Evolutionary conservation across 2,113 vertebrate species (phyloP).

Genomic region (Colius striatus): DNA sequence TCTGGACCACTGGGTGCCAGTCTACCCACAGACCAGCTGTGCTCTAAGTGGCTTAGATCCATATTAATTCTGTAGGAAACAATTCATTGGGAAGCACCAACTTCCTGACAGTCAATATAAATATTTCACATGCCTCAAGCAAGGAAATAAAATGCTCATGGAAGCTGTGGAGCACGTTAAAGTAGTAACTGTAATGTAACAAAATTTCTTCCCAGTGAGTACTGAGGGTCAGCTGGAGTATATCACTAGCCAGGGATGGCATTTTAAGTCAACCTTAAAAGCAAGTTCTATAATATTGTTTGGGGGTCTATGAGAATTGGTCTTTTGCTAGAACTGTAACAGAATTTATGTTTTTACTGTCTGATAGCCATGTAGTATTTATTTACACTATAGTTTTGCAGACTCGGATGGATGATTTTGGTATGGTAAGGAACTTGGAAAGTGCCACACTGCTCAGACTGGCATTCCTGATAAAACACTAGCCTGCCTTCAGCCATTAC

Average conservation of each 20-base stretch:
- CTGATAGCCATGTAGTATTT: background rate
- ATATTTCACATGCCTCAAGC: background rate
- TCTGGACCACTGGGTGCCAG: conserved; percentile 36
- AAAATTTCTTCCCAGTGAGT: background rate
- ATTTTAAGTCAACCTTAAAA: background rate
- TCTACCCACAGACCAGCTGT: background rate
- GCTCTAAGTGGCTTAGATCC: background rate
- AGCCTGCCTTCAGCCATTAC: background rate
- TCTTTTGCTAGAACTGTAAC: background rate
- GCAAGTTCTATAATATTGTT: background rate
- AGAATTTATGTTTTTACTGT: background rate
- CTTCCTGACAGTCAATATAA: background rate
- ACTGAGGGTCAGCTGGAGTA: background rate
- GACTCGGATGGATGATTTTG: background rate
- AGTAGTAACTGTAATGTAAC: background rate
- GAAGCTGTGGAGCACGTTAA: background rate
- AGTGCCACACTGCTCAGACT: background rate
- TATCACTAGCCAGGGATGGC: background rate
- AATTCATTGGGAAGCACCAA: background rate
- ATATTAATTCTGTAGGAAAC: background rate
- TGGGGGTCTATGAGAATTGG: background rate
- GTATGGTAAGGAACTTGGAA: background rate
- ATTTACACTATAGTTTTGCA: background rate
- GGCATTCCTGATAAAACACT: background rate
- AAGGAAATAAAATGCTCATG: background rate